Conservation (phyloP, 2,797 vertebrate species). For the Nannoperca obscura region DNA sequence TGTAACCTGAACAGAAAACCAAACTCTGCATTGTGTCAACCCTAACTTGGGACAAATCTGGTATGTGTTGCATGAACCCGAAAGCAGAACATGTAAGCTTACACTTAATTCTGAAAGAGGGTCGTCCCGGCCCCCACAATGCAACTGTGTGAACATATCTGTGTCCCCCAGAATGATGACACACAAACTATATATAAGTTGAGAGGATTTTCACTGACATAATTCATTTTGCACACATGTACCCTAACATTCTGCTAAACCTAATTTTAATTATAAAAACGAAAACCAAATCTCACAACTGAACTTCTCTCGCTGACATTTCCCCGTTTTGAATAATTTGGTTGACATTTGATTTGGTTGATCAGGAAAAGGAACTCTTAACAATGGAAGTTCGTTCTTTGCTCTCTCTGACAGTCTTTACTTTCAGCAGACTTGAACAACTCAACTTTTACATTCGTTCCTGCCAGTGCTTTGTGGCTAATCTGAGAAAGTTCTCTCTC, state of each 20-base stretch:
- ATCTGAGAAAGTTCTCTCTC: constrained; percentile 23
- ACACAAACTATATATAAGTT: background rate
- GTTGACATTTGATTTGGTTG: background rate
- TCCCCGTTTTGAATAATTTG: background rate
- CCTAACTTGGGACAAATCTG: background rate
- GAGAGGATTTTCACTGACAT: background rate
- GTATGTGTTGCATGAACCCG: background rate
- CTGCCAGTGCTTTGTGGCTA: background rate
- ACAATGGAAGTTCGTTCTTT: background rate
- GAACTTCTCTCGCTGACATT: background rate
- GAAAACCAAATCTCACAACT: background rate
- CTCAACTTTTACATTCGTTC: background rate
- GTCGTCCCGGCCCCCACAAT: background rate
- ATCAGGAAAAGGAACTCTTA: background rate
- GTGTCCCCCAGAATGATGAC: background rate
- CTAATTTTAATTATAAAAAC: background rate
- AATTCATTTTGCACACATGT: background rate
- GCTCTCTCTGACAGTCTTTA: background rate
- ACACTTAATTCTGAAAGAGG: background rate
- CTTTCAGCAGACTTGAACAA: constrained; percentile 4
- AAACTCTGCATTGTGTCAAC: background rate
- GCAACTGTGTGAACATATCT: background rate
- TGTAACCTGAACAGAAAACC: background rate
- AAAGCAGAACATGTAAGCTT: background rate
- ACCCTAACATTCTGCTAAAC: background rate